phyloP scores from a whole-genome alignment of 2,113 vertebrate genomes.

The Carassius gibelio region DNA sequence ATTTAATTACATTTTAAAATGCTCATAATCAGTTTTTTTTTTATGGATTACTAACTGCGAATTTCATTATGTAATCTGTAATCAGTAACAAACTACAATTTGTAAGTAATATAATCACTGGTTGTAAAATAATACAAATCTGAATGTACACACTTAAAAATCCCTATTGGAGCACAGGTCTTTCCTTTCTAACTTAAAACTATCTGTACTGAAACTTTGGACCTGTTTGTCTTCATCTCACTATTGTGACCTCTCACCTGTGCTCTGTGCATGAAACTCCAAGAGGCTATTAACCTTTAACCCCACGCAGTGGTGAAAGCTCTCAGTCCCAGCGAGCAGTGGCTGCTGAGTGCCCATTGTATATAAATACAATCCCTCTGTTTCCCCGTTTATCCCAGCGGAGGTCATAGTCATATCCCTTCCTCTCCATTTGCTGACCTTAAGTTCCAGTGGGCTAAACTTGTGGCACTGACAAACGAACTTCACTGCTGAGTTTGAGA shows the following conservation, averaged over 20 bases:
- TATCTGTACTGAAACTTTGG: constrained; percentile 25
- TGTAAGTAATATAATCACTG: no score
- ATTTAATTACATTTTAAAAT: background rate
- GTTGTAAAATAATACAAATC: background rate
- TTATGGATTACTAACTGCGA: no score
- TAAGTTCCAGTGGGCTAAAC: constrained; percentile 15
- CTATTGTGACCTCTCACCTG: constrained; percentile 40
- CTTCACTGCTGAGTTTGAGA: background rate
- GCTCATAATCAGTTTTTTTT: background rate
- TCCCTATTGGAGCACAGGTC: background rate
- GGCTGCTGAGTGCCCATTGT: constrained; percentile 40
- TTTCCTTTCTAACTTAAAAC: background rate
- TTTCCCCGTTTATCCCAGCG: constrained; percentile 27
- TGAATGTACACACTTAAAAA: background rate
- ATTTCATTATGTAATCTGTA: no score
- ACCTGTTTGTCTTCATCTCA: constrained; percentile 31
- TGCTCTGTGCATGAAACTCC: constrained; percentile 35
- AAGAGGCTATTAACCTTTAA: constrained; percentile 46
- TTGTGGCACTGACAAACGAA: constrained; percentile 9
- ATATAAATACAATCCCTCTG: constrained; percentile 38
- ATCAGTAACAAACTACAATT: no score
- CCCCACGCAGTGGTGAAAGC: constrained; percentile 36
- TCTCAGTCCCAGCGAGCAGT: constrained; percentile 28
- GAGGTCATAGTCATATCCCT: constrained; percentile 36
- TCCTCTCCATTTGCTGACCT: constrained; percentile 37